Percentiles rank a stretch among this genome's conserved stretches.
These are phyloP conservation scores for Motacilla tschutschensis DNA, from an alignment of 2,113 vertebrate species.

Conservation along the genomic window DNA sequence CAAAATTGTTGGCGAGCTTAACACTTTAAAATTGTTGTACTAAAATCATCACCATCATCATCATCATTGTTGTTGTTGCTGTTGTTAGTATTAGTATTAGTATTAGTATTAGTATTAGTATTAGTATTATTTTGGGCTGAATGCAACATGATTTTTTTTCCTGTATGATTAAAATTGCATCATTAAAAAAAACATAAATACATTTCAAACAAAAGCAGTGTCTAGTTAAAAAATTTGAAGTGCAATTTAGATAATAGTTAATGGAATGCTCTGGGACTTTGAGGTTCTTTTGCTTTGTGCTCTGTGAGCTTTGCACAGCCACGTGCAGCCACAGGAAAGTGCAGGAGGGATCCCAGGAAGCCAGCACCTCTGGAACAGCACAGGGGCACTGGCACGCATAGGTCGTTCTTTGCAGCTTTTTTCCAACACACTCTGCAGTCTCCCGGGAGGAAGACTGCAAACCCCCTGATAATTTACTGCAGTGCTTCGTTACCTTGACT, in stretches of 20 bases:
- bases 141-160: accelerated
- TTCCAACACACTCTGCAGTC: background rate
- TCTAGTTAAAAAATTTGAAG: background rate
- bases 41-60: background rate
- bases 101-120: background rate
- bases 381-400: accelerated
- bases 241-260: background rate
- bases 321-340: accelerated
- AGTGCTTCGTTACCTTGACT: background rate
- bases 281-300: background rate
- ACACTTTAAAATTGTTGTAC: background rate
- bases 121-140: background rate
- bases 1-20: background rate
- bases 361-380: background rate
- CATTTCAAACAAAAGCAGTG: background rate
- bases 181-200: background rate
- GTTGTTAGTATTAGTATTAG: background rate
- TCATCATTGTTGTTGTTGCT: background rate
- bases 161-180: background rate
- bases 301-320: background rate
- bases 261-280: background rate
- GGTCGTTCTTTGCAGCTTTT: background rate
- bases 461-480: background rate
- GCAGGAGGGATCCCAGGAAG: background rate
- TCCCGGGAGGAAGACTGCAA: background rate